Evolutionary conservation across 2,113 vertebrate species (phyloP).

Genomic region (Hoplias malabaricus): DNA sequence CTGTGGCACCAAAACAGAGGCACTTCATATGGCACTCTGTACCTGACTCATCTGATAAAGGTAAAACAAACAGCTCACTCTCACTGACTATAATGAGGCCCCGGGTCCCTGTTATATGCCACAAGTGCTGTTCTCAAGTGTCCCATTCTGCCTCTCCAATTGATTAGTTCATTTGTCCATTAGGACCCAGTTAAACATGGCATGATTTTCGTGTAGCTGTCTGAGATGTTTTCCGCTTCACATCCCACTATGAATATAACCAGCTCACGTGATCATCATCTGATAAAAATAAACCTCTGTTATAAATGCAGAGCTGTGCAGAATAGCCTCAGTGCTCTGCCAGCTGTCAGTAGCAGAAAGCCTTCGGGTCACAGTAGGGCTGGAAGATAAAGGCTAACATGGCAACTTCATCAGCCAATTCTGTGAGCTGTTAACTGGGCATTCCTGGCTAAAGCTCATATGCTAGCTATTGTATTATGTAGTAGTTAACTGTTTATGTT

Average conservation of each 20-base stretch:
- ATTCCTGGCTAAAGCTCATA: too few relatives aligned
- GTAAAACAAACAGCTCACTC: background rate
- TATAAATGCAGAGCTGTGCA: background rate
- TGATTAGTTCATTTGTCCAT: background rate
- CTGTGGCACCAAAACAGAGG: background rate
- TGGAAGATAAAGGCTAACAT: background rate
- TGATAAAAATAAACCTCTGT: slow-evolving; percentile 27
- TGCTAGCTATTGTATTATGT: too few relatives aligned
- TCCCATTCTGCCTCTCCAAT: background rate
- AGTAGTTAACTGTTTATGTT: too few relatives aligned
- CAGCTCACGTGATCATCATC: background rate
- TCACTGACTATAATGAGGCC: background rate
- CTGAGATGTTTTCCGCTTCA: background rate
- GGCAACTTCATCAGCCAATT: too few relatives aligned
- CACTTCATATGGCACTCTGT: background rate
- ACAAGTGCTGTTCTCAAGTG: slow-evolving; percentile 9
- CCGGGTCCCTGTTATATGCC: background rate
- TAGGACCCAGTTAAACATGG: background rate
- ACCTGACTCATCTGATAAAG: background rate
- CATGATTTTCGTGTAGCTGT: background rate
- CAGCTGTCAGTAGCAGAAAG: background rate
- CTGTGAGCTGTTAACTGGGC: too few relatives aligned
- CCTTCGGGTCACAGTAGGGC: background rate
- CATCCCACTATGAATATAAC: background rate
- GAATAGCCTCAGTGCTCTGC: background rate